A percentile compares a stretch with the other conserved stretches of the same genome.
These are phyloP conservation scores for Apteryx owenii DNA, from an alignment of 2,113 vertebrate species.

Conservation along the genomic window DNA sequence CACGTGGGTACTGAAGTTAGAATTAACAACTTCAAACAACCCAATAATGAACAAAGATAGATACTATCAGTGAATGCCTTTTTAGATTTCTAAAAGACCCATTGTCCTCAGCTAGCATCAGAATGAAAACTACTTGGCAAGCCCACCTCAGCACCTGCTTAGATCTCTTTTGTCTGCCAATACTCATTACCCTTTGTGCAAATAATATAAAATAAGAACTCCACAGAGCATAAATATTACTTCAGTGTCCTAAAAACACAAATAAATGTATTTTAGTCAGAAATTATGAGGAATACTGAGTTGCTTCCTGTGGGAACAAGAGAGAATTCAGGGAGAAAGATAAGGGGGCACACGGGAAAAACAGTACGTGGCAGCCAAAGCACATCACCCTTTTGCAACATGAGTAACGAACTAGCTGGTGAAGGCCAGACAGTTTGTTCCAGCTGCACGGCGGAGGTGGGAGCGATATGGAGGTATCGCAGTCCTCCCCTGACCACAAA, in stretches of 20 bases:
- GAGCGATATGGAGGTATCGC: too few species aligned
- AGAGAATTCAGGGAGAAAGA: too few species aligned
- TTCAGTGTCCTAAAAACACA: conserved; percentile 18
- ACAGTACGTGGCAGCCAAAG: too few species aligned
- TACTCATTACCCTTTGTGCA: not conserved
- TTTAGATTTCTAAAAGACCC: not conserved
- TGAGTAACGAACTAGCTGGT: too few species aligned
- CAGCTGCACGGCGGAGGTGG: too few species aligned
- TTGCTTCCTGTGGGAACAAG: not conserved
- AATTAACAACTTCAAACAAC: not conserved
- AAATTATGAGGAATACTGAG: not conserved
- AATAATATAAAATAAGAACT: not conserved
- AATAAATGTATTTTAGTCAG: not conserved
- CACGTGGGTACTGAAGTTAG: not conserved
- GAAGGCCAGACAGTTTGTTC: too few species aligned
- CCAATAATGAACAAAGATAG: not conserved
- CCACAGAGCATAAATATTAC: not conserved
- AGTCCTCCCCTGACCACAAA: too few species aligned
- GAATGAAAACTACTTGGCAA: conserved; percentile 57
- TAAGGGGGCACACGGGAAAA: too few species aligned
- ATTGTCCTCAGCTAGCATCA: not conserved
- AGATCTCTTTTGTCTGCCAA: not conserved
- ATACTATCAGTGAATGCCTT: not conserved
- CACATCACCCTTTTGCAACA: too few species aligned
- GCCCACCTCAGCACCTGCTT: conserved; percentile 38